Base-by-base conservation (phyloP, 2,113 vertebrate species). In the Ploceus nigricollis region DNA sequence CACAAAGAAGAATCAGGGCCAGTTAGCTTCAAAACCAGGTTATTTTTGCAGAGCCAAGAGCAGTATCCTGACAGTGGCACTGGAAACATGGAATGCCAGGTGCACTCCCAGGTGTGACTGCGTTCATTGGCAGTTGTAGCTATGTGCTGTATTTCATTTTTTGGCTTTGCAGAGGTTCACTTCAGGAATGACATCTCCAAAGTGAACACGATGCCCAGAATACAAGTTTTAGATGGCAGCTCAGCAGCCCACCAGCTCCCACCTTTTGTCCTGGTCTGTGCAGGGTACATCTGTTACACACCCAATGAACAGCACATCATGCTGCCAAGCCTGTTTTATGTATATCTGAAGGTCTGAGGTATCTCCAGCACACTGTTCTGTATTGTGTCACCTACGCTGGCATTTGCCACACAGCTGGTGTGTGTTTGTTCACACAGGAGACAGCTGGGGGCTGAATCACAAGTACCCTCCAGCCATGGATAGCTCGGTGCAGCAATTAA, bases 201-300 rank as follows among this genome's bases (percentile, higher is more conserved):
- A 72, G 7, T 4, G 31, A 58, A 23, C 4, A 1, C 0, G 0
- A 12, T 30, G 42, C 17, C 48, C 2, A 1, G 58, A 77, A 8
- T 6, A 56, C 35, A 1, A 6, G 30, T 58, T 88, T 69, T 58
- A 31, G 72, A 80, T 53, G 68, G 64, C 47, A 84, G 39, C 54
- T 71, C 87, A 84, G 69, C 58, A 92, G 65, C 31, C 63, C 70
- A 53, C 11, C 45, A 91, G 28, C 13, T 42, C 53, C 63, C 72
- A 56, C 37, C n/a, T 69, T 77, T 82, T 89, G n/a, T 68, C 80
- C 70, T 85, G 39, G 7, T 47, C 51, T 82, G 81, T 2, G 2
- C 57, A 47, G n/a, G 51, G 51, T 56, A 31, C 63, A 64, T 73
- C 51, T 86, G 45, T 44, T 33, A 56, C 44, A 61, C 28, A 66